These are phyloP conservation scores for Stomatorhinus walkeri DNA, from an alignment of 2,797 vertebrate genomes.

Conservation along the genomic window DNA sequence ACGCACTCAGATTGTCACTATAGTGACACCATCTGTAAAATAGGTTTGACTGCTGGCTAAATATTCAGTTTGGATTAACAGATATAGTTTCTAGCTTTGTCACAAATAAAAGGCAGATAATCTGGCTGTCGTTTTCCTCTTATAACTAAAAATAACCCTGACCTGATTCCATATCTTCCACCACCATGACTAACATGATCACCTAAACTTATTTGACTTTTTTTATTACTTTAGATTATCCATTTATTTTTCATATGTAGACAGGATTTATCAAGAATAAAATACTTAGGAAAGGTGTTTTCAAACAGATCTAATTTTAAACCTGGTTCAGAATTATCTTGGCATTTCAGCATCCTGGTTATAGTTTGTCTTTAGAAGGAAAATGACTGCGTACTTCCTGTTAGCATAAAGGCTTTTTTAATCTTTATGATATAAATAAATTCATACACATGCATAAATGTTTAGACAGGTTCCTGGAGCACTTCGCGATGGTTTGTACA, in stretches of 20 bases:
- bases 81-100: neutral
- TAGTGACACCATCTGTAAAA: neutral
- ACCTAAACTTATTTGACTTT: neutral
- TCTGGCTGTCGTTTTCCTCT: neutral
- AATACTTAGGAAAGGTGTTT: neutral
- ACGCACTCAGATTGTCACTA: neutral
- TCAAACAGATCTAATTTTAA: neutral
- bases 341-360: neutral
- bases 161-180: neutral
- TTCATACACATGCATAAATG: neutral
- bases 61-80: neutral
- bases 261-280: neutral
- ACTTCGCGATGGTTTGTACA: neutral
- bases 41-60: neutral
- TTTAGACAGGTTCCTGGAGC: neutral
- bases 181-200: constrained; percentile 23
- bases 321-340: neutral
- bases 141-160: neutral
- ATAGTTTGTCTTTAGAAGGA: neutral
- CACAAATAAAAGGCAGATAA: neutral
- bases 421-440: neutral
- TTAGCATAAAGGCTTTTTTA: neutral
- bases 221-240: neutral
- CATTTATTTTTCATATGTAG: neutral
- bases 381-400: neutral